Base-by-base conservation (phyloP, 2,113 vertebrate species). In the Callionymus lyra region DNA sequence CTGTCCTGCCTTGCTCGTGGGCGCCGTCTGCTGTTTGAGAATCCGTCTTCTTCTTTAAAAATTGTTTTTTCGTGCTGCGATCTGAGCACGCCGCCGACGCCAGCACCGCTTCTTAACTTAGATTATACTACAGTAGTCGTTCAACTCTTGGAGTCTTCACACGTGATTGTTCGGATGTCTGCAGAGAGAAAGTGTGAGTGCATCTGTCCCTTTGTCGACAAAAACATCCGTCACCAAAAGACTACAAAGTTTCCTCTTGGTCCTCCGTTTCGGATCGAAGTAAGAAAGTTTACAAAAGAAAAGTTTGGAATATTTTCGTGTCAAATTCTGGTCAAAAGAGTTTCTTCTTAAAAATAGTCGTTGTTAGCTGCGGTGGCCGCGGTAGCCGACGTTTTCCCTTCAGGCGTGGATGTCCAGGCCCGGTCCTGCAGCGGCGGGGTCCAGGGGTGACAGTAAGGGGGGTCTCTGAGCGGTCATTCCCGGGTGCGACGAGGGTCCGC, bases 71-170 rank as follows among this genome's bases (percentile, higher is more conserved):
- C 83, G 77, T 86, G 89, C 86, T 90, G 88, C 90, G 88, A 87
- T 87, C 87, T 82, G 83, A 91, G 85, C 93, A 89, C 89, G 91
- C 91, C 87, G 87, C 87, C 88, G 21, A 27, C 21, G 8, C 21
- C 21, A 27, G 21, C 21, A 27, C 21, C 21, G 21, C 92, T 97
- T 96, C 96, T 89, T 93, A 80, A 77, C 82, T 93, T 97, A 94
- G 14, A 27, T 42, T 35, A 94, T 93, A 91, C 94, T 97, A 98
- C 95, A 98, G 95, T 96, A 98, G 94, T 97, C 93, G 91, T 79
- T 27, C 21, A 97, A 93, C 91, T 98, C 93, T 94, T 91, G 86
- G 92, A 95, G 94, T 95, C 90, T 94, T 89, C 92, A 67, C 80
- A 82, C 71, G 56, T 69, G 64, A 68, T 66, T 56, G 53, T 38